Evolutionary conservation across 2,113 vertebrate species (phyloP).

Genomic region (Halcyon senegalensis): DNA sequence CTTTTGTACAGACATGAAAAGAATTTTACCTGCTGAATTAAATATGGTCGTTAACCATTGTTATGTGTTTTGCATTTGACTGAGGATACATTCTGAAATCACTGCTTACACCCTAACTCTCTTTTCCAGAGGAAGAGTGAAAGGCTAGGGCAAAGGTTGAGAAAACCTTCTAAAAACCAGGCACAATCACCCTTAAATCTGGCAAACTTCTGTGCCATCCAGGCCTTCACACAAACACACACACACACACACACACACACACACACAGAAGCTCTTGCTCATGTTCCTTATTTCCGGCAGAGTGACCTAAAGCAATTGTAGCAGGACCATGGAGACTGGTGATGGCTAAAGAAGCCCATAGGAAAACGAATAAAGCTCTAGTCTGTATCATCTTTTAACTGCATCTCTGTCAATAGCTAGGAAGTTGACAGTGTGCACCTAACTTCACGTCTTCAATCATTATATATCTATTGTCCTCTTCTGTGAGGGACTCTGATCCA

Average conservation of each 20-base stretch:
- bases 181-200: neutral
- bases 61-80: neutral
- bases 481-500: neutral
- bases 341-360: neutral
- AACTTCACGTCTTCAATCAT: neutral
- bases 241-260: too few species aligned
- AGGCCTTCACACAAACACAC: neutral
- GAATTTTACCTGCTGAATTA: neutral
- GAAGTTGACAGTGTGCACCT: neutral
- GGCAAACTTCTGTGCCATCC: neutral
- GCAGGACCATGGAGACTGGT: neutral
- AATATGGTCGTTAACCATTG: neutral
- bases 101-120: neutral
- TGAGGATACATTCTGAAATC: neutral
- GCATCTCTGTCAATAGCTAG: neutral
- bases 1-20: neutral
- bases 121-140: neutral
- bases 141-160: neutral
- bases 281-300: neutral
- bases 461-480: neutral
- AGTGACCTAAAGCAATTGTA: neutral
- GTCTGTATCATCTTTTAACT: neutral
- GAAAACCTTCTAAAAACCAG: neutral
- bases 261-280: neutral
- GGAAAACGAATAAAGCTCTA: neutral